Conservation (phyloP, 2,113 vertebrate genomes). For the Machaerirhynchus nigripectus region DNA sequence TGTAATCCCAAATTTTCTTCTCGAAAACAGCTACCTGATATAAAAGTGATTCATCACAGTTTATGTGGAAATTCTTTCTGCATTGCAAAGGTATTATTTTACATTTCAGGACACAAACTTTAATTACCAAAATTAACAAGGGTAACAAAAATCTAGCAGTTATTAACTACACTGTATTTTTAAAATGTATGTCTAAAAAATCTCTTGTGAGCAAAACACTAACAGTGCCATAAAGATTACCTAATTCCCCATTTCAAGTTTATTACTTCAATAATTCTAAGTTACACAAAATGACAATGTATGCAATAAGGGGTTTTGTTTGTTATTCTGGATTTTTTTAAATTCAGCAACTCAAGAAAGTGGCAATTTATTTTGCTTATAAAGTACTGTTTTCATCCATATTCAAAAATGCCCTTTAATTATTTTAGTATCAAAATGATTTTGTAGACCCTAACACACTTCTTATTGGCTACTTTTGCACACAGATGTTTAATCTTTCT, state of each 20-base stretch:
- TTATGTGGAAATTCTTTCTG: background rate
- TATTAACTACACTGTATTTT: background rate
- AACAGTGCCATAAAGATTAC: constrained; percentile 1
- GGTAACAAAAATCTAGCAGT: background rate
- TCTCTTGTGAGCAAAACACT: background rate
- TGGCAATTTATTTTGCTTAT: background rate
- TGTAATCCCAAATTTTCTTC: background rate
- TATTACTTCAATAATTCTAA: constrained; percentile 39
- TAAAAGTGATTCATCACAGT: background rate
- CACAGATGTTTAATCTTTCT: background rate
- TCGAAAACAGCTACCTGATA: background rate
- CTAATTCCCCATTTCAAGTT: constrained; percentile 14
- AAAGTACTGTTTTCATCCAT: background rate
- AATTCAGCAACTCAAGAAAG: constrained; percentile 12
- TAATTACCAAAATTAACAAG: constrained; percentile 36
- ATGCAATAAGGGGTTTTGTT: background rate
- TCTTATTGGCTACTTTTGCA: background rate
- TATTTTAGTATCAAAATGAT: background rate
- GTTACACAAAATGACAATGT: background rate
- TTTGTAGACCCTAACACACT: background rate
- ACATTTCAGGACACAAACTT: background rate
- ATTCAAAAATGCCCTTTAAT: background rate
- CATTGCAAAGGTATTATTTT: background rate
- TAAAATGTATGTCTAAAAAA: background rate
- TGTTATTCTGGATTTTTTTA: background rate